Evolutionary conservation across 2,113 vertebrate species (phyloP).

Genomic region (Crotalus helleri): DNA sequence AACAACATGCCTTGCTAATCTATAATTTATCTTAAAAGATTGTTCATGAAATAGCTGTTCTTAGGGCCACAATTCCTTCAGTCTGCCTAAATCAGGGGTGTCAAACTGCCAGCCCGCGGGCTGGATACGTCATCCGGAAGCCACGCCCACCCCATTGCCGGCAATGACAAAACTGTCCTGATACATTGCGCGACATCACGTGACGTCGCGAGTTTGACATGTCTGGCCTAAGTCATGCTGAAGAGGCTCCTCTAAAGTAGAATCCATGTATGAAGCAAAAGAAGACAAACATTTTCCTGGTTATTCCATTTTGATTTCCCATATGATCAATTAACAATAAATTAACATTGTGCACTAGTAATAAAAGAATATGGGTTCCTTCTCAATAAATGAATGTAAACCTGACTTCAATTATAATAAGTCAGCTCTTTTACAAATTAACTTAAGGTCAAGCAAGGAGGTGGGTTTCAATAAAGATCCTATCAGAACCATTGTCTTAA

Average conservation of each 20-base stretch:
- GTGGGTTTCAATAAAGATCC: background rate
- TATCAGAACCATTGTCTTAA: background rate
- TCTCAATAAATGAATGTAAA: background rate
- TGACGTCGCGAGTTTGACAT: too few relatives aligned
- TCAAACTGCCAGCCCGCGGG: too few relatives aligned
- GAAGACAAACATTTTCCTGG: background rate
- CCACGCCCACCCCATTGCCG: too few relatives aligned
- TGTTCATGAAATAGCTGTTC: constrained; percentile 51
- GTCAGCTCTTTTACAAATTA: background rate
- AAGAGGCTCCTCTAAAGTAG: background rate
- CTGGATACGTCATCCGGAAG: too few relatives aligned
- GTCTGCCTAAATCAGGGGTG: background rate
- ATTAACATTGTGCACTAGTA: background rate
- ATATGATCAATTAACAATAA: background rate
- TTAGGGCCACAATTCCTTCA: constrained; percentile 25
- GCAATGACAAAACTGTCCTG: too few relatives aligned
- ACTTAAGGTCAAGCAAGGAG: background rate
- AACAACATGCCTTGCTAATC: constrained; percentile 56
- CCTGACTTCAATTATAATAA: background rate
- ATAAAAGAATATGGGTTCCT: background rate
- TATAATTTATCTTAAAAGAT: constrained; percentile 64
- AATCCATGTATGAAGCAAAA: background rate
- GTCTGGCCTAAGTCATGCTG: background rate
- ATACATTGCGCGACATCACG: too few relatives aligned
- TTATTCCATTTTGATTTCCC: background rate